These are phyloP conservation scores for Antennarius maculatus DNA, from an alignment of 2,797 vertebrate species.

Conservation along the genomic window DNA sequence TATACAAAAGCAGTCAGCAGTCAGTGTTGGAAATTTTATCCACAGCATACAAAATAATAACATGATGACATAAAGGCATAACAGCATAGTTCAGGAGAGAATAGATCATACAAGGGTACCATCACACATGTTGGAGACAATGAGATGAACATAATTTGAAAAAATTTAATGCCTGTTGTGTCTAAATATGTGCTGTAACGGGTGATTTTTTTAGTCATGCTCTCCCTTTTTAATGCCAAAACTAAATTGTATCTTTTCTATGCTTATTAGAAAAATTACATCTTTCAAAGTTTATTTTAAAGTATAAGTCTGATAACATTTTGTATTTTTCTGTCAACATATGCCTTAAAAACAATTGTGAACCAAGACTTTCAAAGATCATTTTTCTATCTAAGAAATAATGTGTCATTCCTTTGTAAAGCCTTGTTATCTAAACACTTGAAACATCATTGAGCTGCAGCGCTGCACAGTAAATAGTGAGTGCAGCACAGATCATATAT, in stretches of 20 bases:
- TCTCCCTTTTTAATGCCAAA: background rate
- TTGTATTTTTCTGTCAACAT: slow-evolving; percentile 3
- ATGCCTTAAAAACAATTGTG: slow-evolving; percentile 2
- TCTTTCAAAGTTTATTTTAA: background rate
- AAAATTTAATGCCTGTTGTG: background rate
- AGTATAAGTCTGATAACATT: slow-evolving; percentile 3
- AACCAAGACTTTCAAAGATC: background rate
- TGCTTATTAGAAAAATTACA: background rate
- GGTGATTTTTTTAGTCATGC: background rate
- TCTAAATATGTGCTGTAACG: background rate
- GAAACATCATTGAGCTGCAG: background rate
- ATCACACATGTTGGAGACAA: slow-evolving; percentile 5
- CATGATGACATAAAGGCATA: slow-evolving; percentile 22
- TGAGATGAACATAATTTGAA: background rate
- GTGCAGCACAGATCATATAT: background rate
- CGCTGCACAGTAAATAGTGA: background rate
- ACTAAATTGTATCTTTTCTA: too few species aligned
- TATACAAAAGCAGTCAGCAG: slow-evolving; percentile 49
- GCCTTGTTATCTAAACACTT: too few species aligned
- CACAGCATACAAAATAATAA: slow-evolving; percentile 49
- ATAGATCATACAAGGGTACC: slow-evolving; percentile 3
- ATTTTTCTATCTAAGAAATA: background rate
- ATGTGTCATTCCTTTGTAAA: too few species aligned
- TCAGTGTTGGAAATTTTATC: slow-evolving; percentile 45
- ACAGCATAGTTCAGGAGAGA: slow-evolving; percentile 39